Percentiles rank a stretch among this genome's conserved stretches.
These are phyloP conservation scores for Xestoiulus laeticollis DNA, from an alignment of 2,888 invertebrate genomes.

Conservation along the genomic window DNA sequence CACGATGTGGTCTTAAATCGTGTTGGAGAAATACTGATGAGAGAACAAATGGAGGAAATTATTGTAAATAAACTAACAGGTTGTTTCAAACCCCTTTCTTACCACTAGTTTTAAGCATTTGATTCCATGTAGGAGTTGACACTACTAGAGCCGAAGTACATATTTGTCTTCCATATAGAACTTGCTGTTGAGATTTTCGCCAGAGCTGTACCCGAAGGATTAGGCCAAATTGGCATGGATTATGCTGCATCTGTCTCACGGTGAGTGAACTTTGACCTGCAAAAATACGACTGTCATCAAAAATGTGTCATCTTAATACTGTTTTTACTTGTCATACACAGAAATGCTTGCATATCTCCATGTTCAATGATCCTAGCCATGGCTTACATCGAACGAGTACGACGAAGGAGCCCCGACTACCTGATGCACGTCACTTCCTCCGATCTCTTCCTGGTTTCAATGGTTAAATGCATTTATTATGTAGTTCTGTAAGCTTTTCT, in stretches of 20 bases:
- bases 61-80: no score
- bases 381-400: slow-evolving; percentile 90
- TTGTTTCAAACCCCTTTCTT: no score
- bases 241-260: slow-evolving; percentile 62
- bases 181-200: slow-evolving; percentile 87
- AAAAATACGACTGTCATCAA: background rate
- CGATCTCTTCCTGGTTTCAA: slow-evolving; percentile 91
- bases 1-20: no score
- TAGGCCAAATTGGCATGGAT: slow-evolving; percentile 62
- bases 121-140: no score
- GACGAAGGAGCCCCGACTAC: slow-evolving; percentile 80
- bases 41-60: no score
- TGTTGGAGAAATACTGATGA: no score
- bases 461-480: slow-evolving; percentile 70
- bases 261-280: slow-evolving; percentile 57
- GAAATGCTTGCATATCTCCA: slow-evolving; percentile 86
- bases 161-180: slow-evolving; percentile 67
- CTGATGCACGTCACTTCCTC: slow-evolving; percentile 84
- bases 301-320: slow-evolving; percentile 69
- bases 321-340: slow-evolving; percentile 73
- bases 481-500: background rate
- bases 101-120: no score
- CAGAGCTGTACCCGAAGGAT: slow-evolving; percentile 66
- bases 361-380: slow-evolving; percentile 92
- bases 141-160: no score